Conservation (phyloP, 2,113 vertebrate genomes). For the Syrmaticus mikado region DNA sequence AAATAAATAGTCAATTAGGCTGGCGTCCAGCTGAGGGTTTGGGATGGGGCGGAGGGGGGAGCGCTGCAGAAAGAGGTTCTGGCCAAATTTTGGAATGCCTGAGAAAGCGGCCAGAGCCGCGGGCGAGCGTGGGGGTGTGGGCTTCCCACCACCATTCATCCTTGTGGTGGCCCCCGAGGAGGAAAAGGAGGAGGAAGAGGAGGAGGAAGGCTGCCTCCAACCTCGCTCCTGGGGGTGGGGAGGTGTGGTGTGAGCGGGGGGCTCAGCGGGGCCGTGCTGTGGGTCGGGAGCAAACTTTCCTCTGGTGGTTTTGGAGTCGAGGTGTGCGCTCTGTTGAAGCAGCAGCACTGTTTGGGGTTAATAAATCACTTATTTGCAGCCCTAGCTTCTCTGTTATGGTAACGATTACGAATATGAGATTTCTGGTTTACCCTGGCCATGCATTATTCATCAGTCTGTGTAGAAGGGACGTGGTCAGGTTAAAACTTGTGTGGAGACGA, state of each 20-base stretch:
- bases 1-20: slow-evolving; percentile 83
- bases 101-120: slow-evolving; percentile 67
- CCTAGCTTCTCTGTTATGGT: slow-evolving; percentile 32
- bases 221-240: background rate
- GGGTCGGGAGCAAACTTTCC: background rate
- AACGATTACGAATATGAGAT: slow-evolving; percentile 59
- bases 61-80: slow-evolving; percentile 30
- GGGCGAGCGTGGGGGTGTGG: slow-evolving; percentile 42
- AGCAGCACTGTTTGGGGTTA: slow-evolving; percentile 19
- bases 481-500: slow-evolving; percentile 48
- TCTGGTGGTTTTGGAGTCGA: accelerated
- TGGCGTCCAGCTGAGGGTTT: slow-evolving; percentile 55
- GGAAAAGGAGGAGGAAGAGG: background rate
- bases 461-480: slow-evolving; percentile 62
- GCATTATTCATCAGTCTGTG: slow-evolving; percentile 66
- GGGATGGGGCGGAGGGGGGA: background rate
- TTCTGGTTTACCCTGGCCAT: slow-evolving; percentile 45
- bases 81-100: slow-evolving; percentile 73
- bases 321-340: slow-evolving; percentile 19
- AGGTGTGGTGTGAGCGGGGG: background rate
- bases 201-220: background rate
- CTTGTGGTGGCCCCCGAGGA: background rate
- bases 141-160: slow-evolving; percentile 64
- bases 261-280: background rate
- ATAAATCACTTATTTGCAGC: slow-evolving; percentile 62